Percentiles rank a stretch among this genome's conserved stretches.
phyloP scores from a whole-genome alignment of 2,113 vertebrate species.

The Clarias magur region DNA sequence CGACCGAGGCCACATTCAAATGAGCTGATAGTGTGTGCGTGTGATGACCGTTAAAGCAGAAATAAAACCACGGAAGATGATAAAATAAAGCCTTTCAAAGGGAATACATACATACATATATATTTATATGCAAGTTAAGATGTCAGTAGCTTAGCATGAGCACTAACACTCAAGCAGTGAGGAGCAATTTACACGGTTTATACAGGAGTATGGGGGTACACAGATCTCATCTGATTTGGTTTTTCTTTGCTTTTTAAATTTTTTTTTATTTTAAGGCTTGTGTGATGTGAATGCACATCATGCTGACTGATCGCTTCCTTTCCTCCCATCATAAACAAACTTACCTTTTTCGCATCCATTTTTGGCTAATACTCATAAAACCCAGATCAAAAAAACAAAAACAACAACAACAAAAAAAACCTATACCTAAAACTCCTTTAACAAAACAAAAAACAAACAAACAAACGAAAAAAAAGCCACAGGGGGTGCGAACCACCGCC shows the following conservation, averaged over 20 bases:
- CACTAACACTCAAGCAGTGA: slow-evolving; percentile 13
- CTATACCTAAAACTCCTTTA: neutral
- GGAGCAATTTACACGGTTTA: slow-evolving; percentile 4
- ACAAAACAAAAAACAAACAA: too few relatives aligned
- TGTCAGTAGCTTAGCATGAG: slow-evolving; percentile 8
- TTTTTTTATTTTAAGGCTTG: neutral
- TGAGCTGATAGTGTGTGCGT: neutral
- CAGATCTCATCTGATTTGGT: neutral
- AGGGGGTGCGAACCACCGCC: neutral
- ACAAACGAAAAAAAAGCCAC: neutral
- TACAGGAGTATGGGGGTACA: neutral
- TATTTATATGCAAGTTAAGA: neutral
- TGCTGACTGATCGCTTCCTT: neutral
- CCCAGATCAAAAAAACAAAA: neutral
- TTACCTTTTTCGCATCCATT: neutral
- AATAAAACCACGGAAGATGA: slow-evolving; percentile 30
- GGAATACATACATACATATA: neutral
- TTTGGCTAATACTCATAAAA: neutral
- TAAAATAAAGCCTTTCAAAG: slow-evolving; percentile 39
- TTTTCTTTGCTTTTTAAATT: too few relatives aligned
- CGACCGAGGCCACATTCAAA: neutral
- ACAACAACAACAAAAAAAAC: neutral
- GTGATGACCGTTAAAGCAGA: neutral
- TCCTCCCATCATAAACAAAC: too few relatives aligned
- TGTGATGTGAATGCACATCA: neutral